Conservation (phyloP, 2,113 vertebrate species). For the Ptilonorhynchus violaceus region DNA sequence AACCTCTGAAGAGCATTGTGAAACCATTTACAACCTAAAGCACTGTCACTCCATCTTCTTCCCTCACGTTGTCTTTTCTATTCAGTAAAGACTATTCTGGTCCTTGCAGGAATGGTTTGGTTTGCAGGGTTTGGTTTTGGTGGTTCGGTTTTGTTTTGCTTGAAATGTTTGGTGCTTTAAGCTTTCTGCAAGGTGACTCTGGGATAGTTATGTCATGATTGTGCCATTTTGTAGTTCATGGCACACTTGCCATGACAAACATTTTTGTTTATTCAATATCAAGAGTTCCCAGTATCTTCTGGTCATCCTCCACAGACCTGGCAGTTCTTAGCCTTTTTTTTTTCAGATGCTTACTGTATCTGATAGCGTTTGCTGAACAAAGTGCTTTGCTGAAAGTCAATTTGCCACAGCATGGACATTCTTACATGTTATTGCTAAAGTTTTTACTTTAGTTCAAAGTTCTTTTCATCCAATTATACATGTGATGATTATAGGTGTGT, state of each 20-base stretch:
- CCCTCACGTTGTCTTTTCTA: neutral
- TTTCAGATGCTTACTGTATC: neutral
- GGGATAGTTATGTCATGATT: fast-evolving
- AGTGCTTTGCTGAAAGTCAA: neutral
- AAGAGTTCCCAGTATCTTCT: neutral
- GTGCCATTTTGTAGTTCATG: neutral
- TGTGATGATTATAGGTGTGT: neutral
- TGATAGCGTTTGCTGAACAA: neutral
- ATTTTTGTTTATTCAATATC: neutral
- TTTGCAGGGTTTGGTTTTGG: neutral
- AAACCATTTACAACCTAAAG: neutral
- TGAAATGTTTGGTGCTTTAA: constrained; percentile 19
- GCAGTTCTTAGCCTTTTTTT: neutral
- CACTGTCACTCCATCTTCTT: neutral
- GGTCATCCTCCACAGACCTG: neutral
- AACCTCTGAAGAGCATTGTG: neutral
- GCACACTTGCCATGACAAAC: neutral
- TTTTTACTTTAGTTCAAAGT: neutral
- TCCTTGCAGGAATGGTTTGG: neutral
- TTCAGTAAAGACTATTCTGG: neutral
- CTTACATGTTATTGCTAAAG: neutral
- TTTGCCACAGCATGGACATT: neutral
- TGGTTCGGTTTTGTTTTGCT: neutral
- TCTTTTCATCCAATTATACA: neutral
- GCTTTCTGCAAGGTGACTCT: neutral